A percentile compares a stretch with the other conserved stretches of the same genome.
Conservation (phyloP, 2,797 vertebrate genomes). For the Argyrosomus regius region DNA sequence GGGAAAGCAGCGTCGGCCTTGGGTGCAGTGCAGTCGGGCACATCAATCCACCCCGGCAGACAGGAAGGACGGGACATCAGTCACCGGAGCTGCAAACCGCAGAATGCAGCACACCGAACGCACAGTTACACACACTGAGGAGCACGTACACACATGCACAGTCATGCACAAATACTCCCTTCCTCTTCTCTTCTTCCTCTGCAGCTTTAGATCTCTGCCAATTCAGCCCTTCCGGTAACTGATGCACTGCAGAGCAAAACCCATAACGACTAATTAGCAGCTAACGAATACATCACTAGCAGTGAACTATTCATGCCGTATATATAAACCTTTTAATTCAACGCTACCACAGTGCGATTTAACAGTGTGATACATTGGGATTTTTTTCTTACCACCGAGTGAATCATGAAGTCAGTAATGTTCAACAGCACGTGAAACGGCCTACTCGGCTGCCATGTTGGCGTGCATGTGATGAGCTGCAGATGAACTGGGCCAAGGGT, state of each 20-base stretch:
- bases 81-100: conserved; percentile 67
- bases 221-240: conserved; percentile 31
- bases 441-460: conserved; percentile 41
- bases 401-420: conserved; percentile 45
- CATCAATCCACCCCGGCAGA: conserved; percentile 63
- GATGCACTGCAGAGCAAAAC: conserved; percentile 42
- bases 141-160: conserved; percentile 11
- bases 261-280: conserved; percentile 48
- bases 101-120: conserved; percentile 39
- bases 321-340: conserved; percentile 16
- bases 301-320: neutral
- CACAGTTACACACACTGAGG: conserved; percentile 36
- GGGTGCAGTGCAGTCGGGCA: conserved; percentile 41
- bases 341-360: conserved; percentile 2
- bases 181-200: neutral
- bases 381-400: neutral
- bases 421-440: conserved; percentile 53
- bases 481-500: conserved; percentile 77
- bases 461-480: conserved; percentile 55
- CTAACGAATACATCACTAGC: conserved; percentile 44
- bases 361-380: conserved; percentile 2
- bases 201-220: conserved; percentile 39
- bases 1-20: conserved; percentile 46
- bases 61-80: conserved; percentile 70
- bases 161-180: conserved; percentile 29